Percentiles rank a stretch among this genome's conserved stretches.
Conservation (phyloP, 2,888 invertebrate genomes). For the Drosophila colorata region DNA sequence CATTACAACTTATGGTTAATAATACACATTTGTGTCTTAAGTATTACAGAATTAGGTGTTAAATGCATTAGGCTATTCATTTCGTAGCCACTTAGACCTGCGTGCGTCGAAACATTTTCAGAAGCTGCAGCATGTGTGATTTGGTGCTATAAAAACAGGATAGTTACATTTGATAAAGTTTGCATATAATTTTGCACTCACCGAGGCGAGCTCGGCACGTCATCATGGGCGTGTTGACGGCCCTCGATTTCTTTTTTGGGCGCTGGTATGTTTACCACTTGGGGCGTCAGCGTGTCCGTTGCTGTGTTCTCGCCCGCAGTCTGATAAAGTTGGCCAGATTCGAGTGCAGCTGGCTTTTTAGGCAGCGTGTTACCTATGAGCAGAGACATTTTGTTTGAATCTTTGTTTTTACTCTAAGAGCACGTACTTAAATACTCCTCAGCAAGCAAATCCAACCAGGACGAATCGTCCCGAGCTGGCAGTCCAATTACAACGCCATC, state of each 20-base stretch:
- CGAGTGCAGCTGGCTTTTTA: conserved; percentile 26
- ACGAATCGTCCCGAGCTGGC: conserved; percentile 52
- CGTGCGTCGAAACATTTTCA: conserved; percentile 59
- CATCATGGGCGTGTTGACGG: conserved; percentile 51
- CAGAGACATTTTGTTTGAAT: no score
- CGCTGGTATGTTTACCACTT: conserved; percentile 47
- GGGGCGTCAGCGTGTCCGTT: conserved; percentile 17
- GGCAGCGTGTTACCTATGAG: conserved; percentile 44
- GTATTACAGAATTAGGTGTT: not conserved
- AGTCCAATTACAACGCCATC: conserved; percentile 82
- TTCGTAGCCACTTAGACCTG: conserved; percentile 20
- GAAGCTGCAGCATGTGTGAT: conserved; percentile 61
- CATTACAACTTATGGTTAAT: conserved; percentile 4
- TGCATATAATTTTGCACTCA: conserved; percentile 7
- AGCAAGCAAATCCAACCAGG: conserved; percentile 52
- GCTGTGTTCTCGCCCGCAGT: conserved; percentile 21
- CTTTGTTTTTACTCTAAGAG: not conserved
- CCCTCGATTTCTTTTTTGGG: conserved; percentile 66
- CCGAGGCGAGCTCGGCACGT: conserved; percentile 49
- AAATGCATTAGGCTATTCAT: not conserved
- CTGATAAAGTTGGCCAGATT: conserved; percentile 36
- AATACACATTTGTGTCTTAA: not conserved
- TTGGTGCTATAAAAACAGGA: conserved; percentile 40
- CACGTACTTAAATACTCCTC: conserved; percentile 59
- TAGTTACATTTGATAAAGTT: not conserved